These are phyloP conservation scores for Pimephales promelas DNA, from an alignment of 2,113 vertebrate genomes.

Conservation along the genomic window DNA sequence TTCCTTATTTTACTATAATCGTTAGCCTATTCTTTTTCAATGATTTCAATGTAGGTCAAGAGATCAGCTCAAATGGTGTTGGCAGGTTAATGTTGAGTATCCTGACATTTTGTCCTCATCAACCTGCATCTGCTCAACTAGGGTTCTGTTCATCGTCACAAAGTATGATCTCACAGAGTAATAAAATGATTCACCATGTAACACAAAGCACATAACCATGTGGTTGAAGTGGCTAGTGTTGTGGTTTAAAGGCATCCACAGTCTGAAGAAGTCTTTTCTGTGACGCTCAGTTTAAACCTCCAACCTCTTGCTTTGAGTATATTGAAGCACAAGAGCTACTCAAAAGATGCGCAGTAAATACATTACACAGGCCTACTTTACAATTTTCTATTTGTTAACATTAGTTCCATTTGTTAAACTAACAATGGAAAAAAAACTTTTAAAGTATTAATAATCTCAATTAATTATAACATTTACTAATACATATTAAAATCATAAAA, in stretches of 20 bases:
- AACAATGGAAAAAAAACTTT: no score
- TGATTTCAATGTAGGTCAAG: background rate
- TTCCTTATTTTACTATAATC: background rate
- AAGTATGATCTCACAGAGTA: slow-evolving; percentile 39
- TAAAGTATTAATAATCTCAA: no score
- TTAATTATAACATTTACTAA: no score
- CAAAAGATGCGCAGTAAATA: background rate
- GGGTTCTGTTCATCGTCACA: slow-evolving; percentile 7
- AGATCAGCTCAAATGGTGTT: background rate
- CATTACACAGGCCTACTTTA: background rate
- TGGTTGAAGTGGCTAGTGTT: background rate
- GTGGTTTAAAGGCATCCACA: slow-evolving; percentile 28
- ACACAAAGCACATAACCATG: slow-evolving; percentile 21
- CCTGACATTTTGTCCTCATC: slow-evolving; percentile 28
- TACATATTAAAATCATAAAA: no score
- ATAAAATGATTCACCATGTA: slow-evolving; percentile 33
- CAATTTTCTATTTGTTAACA: no score
- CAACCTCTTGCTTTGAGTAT: background rate
- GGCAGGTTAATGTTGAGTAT: slow-evolving; percentile 6
- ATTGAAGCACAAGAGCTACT: background rate
- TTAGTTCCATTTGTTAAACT: no score
- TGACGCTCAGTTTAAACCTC: background rate
- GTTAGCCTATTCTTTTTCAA: background rate
- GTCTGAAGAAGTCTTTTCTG: slow-evolving; percentile 7
- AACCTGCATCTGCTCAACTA: slow-evolving; percentile 11